Base-by-base conservation (phyloP, 2,888 invertebrate species). In the Augochlorella aurata region DNA sequence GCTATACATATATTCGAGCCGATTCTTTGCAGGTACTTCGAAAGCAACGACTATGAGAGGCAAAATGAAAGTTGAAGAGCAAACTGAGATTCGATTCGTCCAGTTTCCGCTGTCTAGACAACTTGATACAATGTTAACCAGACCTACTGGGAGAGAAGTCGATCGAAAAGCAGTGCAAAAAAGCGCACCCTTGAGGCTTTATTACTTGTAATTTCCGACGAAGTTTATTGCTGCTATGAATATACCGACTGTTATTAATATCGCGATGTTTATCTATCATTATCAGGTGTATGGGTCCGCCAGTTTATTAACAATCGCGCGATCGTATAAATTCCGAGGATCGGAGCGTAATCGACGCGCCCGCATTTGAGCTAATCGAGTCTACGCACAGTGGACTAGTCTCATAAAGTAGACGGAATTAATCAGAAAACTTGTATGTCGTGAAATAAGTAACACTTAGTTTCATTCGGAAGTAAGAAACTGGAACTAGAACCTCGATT, bases 181-280 rank as follows among this genome's bases (percentile, higher is more conserved):
- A 78, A 78, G 24, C 18, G 79, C 21, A 50, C 71, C 49, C 70
- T 78, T 45, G 66, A 52, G 29, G 66, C 71, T 80, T 80, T 72
- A 80, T 77, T 77, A 77, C 71, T 65, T 49, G n/a, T 71, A 79
- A 79, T 79, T 79, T 66, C 78, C 70, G 44, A 44, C 44, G 44
- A 77, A 58, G 70, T 77, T 79, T 79, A 79, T 77, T 77, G 58
- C 78, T 44, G 58, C 47, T 14, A 65, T 49, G 78, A 77, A 77
- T 77, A 77, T 77, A 77, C 52, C 78, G 79, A 78, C 78, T 70
- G 78, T 77, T 77, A 79, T 79, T 79, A 79, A 79, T 79, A 71
- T 66, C 71, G 70, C 44, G 45, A 77, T 78, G 79, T 79, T 79
- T 79, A 79, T 77, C 78, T 77, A 79, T 79, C 71, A 79, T 79